phyloP scores from a whole-genome alignment of 2,113 vertebrate genomes.

The Forbesichthys agassizii region DNA sequence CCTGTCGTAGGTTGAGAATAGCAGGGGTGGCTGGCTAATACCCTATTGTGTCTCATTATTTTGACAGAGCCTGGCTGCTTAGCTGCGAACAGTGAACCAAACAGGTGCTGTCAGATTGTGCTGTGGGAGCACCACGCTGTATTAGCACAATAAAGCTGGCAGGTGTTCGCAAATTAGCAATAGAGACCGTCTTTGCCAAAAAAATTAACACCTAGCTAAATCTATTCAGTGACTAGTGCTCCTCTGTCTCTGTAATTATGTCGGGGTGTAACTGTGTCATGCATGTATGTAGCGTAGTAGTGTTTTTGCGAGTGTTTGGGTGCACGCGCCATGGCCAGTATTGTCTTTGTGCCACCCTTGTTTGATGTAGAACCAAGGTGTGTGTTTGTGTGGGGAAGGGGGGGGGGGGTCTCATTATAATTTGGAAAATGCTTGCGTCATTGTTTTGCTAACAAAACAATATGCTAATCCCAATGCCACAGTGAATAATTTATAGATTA shows the following conservation, averaged over 20 bases:
- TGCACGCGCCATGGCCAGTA: not conserved
- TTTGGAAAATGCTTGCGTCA: constrained; percentile 38
- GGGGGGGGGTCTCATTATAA: constrained; percentile 41
- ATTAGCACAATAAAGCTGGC: constrained; percentile 67
- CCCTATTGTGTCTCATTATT: constrained; percentile 40
- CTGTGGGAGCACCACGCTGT: constrained; percentile 13
- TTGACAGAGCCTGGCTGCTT: not conserved
- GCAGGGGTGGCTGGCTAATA: constrained; percentile 24
- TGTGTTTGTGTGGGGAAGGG: not conserved
- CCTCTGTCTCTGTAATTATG: constrained; percentile 3
- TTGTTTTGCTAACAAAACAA: constrained; percentile 65
- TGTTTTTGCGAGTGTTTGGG: constrained; percentile 7
- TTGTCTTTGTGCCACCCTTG: constrained; percentile 24
- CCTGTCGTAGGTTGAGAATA: constrained; percentile 15
- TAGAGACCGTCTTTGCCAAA: constrained; percentile 37
- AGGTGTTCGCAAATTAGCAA: constrained; percentile 63
- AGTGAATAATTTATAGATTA: constrained; percentile 59
- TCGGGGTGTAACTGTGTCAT: not conserved
- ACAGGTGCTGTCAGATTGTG: constrained; percentile 45
- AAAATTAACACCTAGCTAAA: constrained; percentile 56
- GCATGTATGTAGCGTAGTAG: not conserved
- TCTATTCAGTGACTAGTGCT: constrained; percentile 30
- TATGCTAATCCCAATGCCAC: constrained; percentile 63
- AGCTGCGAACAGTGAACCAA: constrained; percentile 6
- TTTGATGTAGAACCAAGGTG: constrained; percentile 51